phyloP scores from a whole-genome alignment of 2,113 vertebrate species.

The Melanocharis versteri region DNA sequence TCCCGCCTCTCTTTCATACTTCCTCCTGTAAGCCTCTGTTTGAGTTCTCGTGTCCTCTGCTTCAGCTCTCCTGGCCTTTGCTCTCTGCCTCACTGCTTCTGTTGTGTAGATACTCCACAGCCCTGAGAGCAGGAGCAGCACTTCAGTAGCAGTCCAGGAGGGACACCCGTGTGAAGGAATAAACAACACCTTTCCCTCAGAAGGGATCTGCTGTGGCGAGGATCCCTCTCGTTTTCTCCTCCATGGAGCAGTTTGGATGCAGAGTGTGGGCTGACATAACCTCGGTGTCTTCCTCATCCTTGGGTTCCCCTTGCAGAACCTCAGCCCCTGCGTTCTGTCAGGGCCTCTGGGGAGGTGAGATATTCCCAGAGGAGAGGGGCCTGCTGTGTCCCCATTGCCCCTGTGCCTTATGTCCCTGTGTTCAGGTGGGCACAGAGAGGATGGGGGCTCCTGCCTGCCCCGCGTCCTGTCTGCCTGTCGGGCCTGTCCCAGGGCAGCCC shows the following conservation, averaged over 20 bases:
- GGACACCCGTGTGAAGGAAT: fast-evolving
- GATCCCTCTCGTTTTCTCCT: fast-evolving
- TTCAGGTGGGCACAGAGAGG: background rate
- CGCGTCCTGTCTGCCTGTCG: fast-evolving
- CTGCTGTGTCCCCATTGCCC: background rate
- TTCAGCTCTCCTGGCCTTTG: no score
- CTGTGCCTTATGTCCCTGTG: background rate
- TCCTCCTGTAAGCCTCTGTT: background rate
- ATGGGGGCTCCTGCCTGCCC: background rate
- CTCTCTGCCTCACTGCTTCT: background rate
- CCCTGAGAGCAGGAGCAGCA: background rate
- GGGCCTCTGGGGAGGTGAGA: background rate
- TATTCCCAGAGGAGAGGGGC: background rate
- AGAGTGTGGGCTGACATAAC: fast-evolving
- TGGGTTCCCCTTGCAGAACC: background rate
- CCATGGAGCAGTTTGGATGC: fast-evolving
- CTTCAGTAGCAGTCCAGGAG: background rate
- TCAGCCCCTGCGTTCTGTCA: fast-evolving
- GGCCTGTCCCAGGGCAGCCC: background rate
- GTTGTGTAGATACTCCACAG: background rate
- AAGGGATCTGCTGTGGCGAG: no score
- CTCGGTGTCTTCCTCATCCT: fast-evolving
- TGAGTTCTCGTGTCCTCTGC: fast-evolving
- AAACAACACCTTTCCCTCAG: background rate
- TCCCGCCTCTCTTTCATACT: fast-evolving